A percentile compares a stretch with the other conserved stretches of the same genome.
These are phyloP conservation scores for Cybosia mesomella DNA, from an alignment of 2,888 invertebrate species.

Conservation along the genomic window DNA sequence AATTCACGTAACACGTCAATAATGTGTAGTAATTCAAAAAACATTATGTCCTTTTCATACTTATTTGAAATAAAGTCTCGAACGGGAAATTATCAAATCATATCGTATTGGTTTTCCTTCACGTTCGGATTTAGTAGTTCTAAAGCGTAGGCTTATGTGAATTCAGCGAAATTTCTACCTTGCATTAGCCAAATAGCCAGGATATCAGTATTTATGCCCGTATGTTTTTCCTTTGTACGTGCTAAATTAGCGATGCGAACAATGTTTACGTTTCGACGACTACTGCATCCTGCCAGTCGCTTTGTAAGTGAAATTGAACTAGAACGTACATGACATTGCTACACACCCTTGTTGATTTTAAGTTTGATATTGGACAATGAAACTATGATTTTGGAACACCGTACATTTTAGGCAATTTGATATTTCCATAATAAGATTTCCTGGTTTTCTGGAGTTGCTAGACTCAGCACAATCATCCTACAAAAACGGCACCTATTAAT, in stretches of 20 bases:
- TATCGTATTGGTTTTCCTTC: background rate
- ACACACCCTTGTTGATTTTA: background rate
- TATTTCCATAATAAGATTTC: no score
- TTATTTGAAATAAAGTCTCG: background rate
- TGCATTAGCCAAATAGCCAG: constrained; percentile 48
- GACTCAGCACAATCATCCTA: no score
- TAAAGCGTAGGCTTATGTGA: constrained; percentile 29
- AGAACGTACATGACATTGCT: constrained; percentile 26
- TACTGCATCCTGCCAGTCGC: constrained; percentile 33
- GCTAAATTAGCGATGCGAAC: constrained; percentile 60
- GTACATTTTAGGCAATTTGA: background rate
- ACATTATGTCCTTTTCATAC: no score
- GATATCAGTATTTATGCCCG: constrained; percentile 58
- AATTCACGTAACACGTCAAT: no score
- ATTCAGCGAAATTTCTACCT: constrained; percentile 55
- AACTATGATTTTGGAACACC: background rate
- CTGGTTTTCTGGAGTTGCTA: no score
- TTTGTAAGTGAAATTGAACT: constrained; percentile 42
- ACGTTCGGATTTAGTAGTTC: constrained; percentile 22
- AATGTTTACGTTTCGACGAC: constrained; percentile 53
- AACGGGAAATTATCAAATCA: background rate
- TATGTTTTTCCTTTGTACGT: constrained; percentile 61
- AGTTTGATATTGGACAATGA: background rate
- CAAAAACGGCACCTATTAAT: no score
- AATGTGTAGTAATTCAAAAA: no score